Conservation (phyloP, 1,140 invertebrate species). For the Plodia interpunctella region DNA sequence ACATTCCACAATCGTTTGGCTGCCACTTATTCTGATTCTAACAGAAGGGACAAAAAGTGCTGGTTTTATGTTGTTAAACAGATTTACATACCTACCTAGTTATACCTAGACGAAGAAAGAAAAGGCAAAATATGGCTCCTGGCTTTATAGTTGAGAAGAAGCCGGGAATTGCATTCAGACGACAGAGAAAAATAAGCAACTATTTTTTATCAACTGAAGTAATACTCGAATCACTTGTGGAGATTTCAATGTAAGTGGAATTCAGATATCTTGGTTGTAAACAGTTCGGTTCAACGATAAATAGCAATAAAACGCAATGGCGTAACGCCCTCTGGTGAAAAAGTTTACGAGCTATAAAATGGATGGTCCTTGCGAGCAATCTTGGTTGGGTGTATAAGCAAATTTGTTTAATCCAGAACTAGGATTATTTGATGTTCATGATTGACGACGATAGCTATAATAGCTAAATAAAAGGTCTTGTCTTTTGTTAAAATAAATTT, state of each 20-base stretch:
- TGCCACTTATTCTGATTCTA: too few species aligned
- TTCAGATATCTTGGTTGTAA: conserved; percentile 32
- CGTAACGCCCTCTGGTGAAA: not conserved
- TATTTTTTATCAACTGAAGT: conserved; percentile 14
- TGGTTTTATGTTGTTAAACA: too few species aligned
- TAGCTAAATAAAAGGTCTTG: too few species aligned
- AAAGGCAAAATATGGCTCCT: too few species aligned
- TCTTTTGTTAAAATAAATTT: too few species aligned
- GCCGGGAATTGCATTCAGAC: too few species aligned
- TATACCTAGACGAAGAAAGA: too few species aligned
- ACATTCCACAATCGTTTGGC: too few species aligned
- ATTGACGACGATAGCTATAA: too few species aligned
- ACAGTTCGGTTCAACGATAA: conserved; percentile 23
- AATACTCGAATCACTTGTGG: conserved; percentile 21
- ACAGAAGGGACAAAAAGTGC: too few species aligned
- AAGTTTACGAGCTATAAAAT: not conserved
- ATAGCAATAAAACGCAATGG: conserved; percentile 32
- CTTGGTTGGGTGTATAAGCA: not conserved
- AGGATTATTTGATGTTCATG: not conserved
- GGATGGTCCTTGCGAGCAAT: not conserved
- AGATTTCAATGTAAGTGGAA: conserved; percentile 16
- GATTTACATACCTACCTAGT: too few species aligned
- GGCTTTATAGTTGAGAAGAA: too few species aligned
- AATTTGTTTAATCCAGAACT: not conserved
- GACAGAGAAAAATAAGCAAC: not conserved